Conservation (phyloP, 2,888 invertebrate genomes). For the Tortrix viridana region DNA sequence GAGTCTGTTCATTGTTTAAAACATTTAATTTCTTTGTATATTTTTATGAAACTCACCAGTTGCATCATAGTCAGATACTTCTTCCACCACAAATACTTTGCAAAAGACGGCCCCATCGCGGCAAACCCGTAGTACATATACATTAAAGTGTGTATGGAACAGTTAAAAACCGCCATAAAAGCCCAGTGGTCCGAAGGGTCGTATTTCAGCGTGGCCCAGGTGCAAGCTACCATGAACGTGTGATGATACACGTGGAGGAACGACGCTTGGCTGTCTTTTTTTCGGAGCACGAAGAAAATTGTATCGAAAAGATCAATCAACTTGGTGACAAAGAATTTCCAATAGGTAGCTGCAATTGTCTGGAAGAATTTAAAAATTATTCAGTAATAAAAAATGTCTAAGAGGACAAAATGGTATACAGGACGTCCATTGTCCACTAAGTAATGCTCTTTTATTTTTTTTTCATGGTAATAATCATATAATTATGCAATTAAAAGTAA, state of each 20-base stretch:
- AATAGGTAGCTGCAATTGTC: conserved; percentile 59
- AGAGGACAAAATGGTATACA: too few relatives aligned
- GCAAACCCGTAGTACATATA: conserved; percentile 89
- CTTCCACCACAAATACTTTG: conserved; percentile 92
- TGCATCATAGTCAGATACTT: conserved; percentile 90
- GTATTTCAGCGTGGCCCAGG: conserved; percentile 89
- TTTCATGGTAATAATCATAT: too few relatives aligned
- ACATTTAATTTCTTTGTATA: background rate
- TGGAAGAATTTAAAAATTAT: conserved; percentile 39
- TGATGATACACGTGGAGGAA: conserved; percentile 95
- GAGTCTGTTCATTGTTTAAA: too few relatives aligned
- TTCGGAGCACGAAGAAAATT: conserved; percentile 92
- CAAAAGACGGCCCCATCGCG: conserved; percentile 87
- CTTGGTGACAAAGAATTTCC: conserved; percentile 90
- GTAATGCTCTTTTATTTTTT: too few relatives aligned
- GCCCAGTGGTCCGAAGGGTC: conserved; percentile 89
- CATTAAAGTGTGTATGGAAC: conserved; percentile 89
- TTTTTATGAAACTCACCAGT: conserved; percentile 77
- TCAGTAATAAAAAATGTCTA: background rate
- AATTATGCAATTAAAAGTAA: too few relatives aligned
- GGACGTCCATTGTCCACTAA: too few relatives aligned
- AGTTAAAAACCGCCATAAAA: conserved; percentile 87
- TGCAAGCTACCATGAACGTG: conserved; percentile 86
- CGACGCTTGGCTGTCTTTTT: conserved; percentile 88
- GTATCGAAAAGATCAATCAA: conserved; percentile 89